Base-by-base conservation (phyloP, 1,140 invertebrate species). In the Drosophila nigrodunni region DNA sequence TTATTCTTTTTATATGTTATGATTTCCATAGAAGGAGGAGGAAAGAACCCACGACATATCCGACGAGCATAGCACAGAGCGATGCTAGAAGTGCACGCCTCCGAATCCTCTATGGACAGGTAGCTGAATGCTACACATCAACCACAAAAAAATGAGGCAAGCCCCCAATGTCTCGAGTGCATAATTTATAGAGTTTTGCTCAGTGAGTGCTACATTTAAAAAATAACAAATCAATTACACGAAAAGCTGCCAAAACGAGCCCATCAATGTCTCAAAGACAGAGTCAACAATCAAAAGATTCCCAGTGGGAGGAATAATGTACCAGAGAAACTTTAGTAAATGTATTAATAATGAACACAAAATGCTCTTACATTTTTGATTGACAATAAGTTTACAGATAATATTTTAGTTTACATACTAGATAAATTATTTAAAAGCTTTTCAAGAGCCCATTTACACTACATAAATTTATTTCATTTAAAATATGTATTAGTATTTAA, bases 121-220 rank as follows among this genome's bases (percentile, higher is more conserved):
- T n/a, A n/a, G n/a, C n/a, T n/a, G n/a, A n/a, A n/a, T n/a, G n/a
- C n/a, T n/a, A n/a, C n/a, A n/a, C n/a, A 66, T 57, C 52, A 18
- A 1, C 25, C 2, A 10, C 44, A 13, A 30, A 35, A 30, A 35
- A 8, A 54, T 50, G 25, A 39, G 52, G 44, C 44, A 50, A 10
- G 6, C 15, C 2, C 13, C 35, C 41, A 13, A 4, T 43, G 54
- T 52, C 61, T 57, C 46, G 13, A 46, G 50, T 73, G 64, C 61
- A 85, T 85, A 85, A 78, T 80, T 85, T 86, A 81, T 80, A 54
- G 78, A 77, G 46, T 61, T 55, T 57, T 47, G 9, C 46, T 10
- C 21, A 50, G 49, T 65, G 55, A 46, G 44, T 25, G 60, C 57
- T 34, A 67, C 46, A 83, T 83, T 77, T 47, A 62, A 83, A 80